A percentile compares a stretch with the other conserved stretches of the same genome.
phyloP scores from a whole-genome alignment of 2,888 invertebrate genomes.

The Penaeus monodon region DNA sequence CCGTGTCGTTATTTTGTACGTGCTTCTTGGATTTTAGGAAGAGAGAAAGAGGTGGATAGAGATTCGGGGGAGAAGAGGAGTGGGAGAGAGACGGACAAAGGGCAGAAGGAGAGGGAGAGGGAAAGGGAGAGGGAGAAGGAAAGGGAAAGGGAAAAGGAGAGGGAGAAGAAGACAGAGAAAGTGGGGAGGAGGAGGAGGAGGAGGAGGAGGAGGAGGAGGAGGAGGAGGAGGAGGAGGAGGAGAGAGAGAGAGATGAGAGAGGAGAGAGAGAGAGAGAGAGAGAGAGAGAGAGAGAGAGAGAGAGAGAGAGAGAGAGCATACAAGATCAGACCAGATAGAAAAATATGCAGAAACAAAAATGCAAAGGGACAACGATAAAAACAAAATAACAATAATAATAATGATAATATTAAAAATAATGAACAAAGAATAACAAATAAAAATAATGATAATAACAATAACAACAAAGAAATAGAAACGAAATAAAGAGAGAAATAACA shows the following conservation, averaged over 20 bases:
- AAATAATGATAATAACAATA: too few species aligned
- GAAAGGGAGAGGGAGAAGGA: not conserved
- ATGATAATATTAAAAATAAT: too few species aligned
- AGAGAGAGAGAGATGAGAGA: slow-evolving; percentile 11
- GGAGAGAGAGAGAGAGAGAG: not conserved
- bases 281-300: slow-evolving; percentile 5
- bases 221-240: not conserved
- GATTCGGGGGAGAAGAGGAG: not conserved
- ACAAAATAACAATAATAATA: too few species aligned
- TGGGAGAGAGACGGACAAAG: not conserved
- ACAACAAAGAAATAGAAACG: too few species aligned
- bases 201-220: not conserved
- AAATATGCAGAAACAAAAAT: too few species aligned
- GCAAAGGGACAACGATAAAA: too few species aligned
- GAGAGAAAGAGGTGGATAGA: too few species aligned
- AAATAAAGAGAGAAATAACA: too few species aligned
- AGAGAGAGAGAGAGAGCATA: not conserved
- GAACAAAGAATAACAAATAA: too few species aligned
- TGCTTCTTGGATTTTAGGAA: too few species aligned
- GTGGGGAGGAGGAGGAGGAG: not conserved
- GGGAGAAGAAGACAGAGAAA: not conserved
- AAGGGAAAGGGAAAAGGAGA: not conserved
- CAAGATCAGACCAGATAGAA: too few species aligned
- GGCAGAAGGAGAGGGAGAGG: not conserved
- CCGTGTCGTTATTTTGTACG: too few species aligned